phyloP scores from a whole-genome alignment of 1,140 invertebrate species.

The Grapholita molesta region DNA sequence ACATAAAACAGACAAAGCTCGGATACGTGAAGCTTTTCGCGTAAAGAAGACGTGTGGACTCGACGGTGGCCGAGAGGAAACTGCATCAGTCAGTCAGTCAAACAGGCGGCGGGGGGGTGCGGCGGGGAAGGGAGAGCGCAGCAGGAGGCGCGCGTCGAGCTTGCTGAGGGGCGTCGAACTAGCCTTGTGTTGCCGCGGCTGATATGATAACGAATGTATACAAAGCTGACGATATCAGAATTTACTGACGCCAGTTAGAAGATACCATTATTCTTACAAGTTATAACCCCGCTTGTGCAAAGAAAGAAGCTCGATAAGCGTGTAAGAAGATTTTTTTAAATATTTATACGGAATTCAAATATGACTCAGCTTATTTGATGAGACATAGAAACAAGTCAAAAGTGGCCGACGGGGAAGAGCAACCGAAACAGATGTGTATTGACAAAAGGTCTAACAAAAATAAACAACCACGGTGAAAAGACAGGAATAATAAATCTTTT shows the following conservation, averaged over 20 bases:
- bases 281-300: background rate
- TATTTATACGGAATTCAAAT: background rate
- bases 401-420: constrained; percentile 27
- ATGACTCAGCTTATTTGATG: background rate
- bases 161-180: constrained; percentile 60
- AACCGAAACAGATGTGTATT: constrained; percentile 40
- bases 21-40: constrained; percentile 55
- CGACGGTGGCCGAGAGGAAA: constrained; percentile 41
- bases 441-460: constrained; percentile 40
- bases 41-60: constrained; percentile 33
- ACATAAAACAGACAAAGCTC: constrained; percentile 60
- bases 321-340: background rate
- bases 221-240: constrained; percentile 49
- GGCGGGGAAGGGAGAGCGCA: constrained; percentile 41
- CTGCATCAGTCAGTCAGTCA: constrained; percentile 60
- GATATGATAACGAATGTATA: constrained; percentile 74
- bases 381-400: background rate
- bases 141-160: constrained; percentile 60
- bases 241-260: constrained; percentile 19
- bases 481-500: constrained; percentile 37
- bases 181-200: constrained; percentile 56
- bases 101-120: constrained; percentile 34
- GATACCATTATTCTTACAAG: constrained; percentile 3
- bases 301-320: background rate
- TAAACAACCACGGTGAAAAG: constrained; percentile 35